Conservation (phyloP, 2,888 invertebrate species). For the Tenthredo amoena region DNA sequence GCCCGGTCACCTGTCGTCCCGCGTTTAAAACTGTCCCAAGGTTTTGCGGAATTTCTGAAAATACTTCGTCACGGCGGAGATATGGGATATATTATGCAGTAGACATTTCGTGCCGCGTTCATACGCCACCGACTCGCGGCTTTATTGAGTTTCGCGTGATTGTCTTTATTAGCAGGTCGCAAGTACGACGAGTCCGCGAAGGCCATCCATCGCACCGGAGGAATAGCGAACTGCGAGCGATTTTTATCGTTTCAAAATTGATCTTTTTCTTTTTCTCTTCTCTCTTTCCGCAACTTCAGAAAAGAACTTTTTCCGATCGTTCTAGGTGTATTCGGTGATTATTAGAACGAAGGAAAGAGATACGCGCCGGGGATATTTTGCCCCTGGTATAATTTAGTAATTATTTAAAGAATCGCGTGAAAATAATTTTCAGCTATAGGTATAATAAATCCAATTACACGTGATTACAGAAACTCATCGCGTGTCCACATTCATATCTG, state of each 20-base stretch:
- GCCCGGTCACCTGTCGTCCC: not conserved
- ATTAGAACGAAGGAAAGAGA: not conserved
- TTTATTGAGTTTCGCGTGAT: conserved; percentile 45
- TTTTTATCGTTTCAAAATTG: not conserved
- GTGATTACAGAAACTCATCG: not conserved
- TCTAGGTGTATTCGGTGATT: not conserved
- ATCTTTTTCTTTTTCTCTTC: not conserved
- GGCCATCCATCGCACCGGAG: not conserved
- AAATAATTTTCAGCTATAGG: not conserved
- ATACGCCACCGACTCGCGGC: conserved; percentile 11
- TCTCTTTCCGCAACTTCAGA: not conserved
- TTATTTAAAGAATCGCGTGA: not conserved
- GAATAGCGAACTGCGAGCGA: not conserved
- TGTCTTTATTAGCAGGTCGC: conserved; percentile 40
- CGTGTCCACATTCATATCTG: conserved; percentile 1
- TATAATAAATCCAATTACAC: not conserved
- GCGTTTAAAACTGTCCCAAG: not conserved
- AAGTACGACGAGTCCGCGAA: not conserved
- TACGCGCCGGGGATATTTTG: not conserved
- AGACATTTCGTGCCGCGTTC: not conserved
- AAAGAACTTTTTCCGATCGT: not conserved
- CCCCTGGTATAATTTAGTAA: not conserved
- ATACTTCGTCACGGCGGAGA: not conserved
- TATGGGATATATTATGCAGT: not conserved
- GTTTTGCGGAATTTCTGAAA: not conserved